These are phyloP conservation scores for Elephas maximus DNA, from an alignment of 2,113 vertebrate genomes.

Conservation along the genomic window DNA sequence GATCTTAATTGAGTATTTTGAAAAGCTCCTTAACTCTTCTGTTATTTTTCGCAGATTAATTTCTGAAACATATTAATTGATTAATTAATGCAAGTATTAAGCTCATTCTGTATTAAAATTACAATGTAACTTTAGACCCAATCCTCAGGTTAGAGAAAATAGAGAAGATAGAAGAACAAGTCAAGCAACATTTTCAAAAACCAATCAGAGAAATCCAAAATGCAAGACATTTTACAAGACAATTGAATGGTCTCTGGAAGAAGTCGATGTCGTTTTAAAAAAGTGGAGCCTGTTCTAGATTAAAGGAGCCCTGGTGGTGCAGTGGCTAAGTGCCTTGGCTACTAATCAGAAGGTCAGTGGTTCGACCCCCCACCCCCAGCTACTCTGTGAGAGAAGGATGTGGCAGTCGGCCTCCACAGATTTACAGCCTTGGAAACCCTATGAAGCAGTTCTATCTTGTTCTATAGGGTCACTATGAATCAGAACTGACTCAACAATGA, in stretches of 20 bases:
- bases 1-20: background rate
- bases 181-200: background rate
- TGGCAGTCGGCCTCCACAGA: no score
- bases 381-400: no score
- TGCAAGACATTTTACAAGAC: background rate
- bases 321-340: no score
- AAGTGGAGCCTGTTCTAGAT: background rate
- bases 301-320: background rate
- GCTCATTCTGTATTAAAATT: background rate
- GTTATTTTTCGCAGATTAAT: background rate
- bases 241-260: background rate
- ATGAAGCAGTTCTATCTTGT: no score
- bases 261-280: background rate
- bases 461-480: no score
- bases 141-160: background rate
- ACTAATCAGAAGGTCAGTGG: no score
- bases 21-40: background rate
- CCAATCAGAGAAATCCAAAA: background rate
- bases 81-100: background rate
- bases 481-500: no score
- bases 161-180: background rate
- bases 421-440: no score
- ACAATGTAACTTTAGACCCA: background rate
- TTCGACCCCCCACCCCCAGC: no score
- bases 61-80: background rate